Base-by-base conservation (phyloP, 2,113 vertebrate genomes). In the Arvicanthis niloticus region DNA sequence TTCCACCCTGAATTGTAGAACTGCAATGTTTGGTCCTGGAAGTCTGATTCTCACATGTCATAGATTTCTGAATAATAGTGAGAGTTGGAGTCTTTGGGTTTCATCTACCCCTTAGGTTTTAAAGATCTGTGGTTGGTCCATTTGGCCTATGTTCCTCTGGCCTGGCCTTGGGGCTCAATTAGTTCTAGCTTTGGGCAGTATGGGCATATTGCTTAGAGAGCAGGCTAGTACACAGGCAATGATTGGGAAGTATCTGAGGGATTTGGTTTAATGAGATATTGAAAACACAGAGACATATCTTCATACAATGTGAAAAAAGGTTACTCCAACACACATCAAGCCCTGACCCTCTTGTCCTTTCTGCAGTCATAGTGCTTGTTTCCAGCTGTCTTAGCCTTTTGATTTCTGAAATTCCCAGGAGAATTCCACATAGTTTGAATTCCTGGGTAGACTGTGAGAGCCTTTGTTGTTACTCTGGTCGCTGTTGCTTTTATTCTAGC, bases 401-500 rank as follows among this genome's bases (percentile, higher is more conserved):
- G 42, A 37, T 93, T 95, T 88, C 76, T 90, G 58, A 92, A 93
- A 95, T 93, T 93, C 62, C 58, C 40, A 24, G 84, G 65, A 78
- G 68, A 34, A 67, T 65, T 6, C 24, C 21, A 26, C 42, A 68
- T 70, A 16, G 70, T 68, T 72, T 72, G 48, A 21, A 51, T n/a
- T 70, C 45, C 19, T 68, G 84, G 62, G 56, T 87, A 87, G 65
- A 82, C 12, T 84, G 29, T 40, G 67, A 72, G 26, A n/a, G 22
- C 34, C 67, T 56, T 40, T 88, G 45, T 70, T 87, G 31, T 72
- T 88, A 88, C 10, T 72, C 84, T 88, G 21, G 48, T 31, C 40
- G 21, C 60, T 45, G 58, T 31, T 85, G 45, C 40, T 42, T 84
- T 48, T 40, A 72, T 67, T 45, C 10, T 86, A 26, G 42, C 29